phyloP scores from a whole-genome alignment of 2,113 vertebrate species.

The Poeciliopsis occidentalis region DNA sequence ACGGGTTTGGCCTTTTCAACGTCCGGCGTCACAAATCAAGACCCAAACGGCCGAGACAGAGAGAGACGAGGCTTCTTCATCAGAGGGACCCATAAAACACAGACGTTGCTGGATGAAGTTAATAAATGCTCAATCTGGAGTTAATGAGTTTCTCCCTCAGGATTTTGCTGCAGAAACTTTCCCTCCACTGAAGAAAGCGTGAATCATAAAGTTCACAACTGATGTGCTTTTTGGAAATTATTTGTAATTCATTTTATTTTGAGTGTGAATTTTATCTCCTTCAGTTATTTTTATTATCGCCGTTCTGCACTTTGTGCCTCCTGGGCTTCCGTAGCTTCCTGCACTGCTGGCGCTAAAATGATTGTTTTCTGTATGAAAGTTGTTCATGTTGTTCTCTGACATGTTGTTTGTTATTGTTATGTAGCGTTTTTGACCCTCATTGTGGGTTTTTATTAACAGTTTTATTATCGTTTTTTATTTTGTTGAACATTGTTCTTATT shows the following conservation, averaged over 20 bases:
- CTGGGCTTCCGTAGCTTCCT: background rate
- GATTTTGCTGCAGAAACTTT: background rate
- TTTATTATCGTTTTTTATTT: background rate
- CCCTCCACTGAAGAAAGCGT: background rate
- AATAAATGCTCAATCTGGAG: background rate
- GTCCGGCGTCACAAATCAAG: constrained; percentile 32
- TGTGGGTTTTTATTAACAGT: too few relatives aligned
- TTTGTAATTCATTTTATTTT: background rate
- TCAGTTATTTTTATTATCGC: background rate
- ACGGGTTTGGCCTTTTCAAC: constrained; percentile 39
- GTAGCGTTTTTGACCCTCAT: too few relatives aligned
- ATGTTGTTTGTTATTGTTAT: background rate
- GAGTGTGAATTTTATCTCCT: background rate
- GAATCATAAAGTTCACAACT: background rate
- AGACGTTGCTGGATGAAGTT: background rate
- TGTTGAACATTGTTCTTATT: background rate
- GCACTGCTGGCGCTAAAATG: background rate
- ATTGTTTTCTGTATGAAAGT: background rate
- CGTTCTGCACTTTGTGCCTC: background rate
- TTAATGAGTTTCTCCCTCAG: background rate
- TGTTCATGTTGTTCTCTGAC: background rate
- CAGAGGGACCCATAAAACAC: background rate
- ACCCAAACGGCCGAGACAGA: background rate
- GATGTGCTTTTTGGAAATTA: background rate
- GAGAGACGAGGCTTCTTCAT: background rate